Evolutionary conservation across 2,113 vertebrate species (phyloP).

Genomic region (Heteronetta atricapilla): DNA sequence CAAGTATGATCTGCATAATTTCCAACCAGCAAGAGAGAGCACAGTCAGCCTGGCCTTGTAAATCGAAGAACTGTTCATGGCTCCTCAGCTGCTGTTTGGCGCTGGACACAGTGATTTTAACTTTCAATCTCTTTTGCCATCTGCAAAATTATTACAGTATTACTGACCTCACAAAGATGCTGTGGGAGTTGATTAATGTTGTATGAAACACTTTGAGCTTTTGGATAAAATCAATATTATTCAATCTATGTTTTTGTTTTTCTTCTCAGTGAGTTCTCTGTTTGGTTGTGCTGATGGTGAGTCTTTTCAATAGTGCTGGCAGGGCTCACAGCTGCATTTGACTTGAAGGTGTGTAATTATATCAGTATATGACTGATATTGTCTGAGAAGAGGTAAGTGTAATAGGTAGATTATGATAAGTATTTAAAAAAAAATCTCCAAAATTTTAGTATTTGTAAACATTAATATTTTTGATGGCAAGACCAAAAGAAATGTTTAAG

Average conservation of each 20-base stretch:
- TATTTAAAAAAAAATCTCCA: not conserved
- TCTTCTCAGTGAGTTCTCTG: not conserved
- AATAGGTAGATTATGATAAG: not conserved
- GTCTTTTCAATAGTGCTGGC: not conserved
- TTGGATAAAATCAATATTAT: not conserved
- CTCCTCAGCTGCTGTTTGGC: not conserved
- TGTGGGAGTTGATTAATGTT: slow-evolving; percentile 11
- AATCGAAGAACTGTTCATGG: accelerated
- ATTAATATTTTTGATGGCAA: not conserved
- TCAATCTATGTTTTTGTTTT: not conserved
- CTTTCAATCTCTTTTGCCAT: not conserved
- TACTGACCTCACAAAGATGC: not conserved
- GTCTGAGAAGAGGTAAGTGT: not conserved
- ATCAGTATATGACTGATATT: not conserved
- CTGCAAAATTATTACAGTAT: not conserved
- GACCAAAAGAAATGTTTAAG: not conserved
- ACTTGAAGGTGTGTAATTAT: not conserved
- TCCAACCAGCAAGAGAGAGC: not conserved
- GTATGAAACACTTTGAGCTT: not conserved
- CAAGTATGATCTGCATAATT: not conserved
- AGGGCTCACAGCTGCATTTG: not conserved
- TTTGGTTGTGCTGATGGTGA: not conserved
- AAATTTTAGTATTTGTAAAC: not conserved
- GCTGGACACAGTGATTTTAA: not conserved
- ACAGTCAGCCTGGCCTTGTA: not conserved